Evolutionary conservation across 2,113 vertebrate genomes (phyloP).

Genomic region (Phyllostomus discolor): DNA sequence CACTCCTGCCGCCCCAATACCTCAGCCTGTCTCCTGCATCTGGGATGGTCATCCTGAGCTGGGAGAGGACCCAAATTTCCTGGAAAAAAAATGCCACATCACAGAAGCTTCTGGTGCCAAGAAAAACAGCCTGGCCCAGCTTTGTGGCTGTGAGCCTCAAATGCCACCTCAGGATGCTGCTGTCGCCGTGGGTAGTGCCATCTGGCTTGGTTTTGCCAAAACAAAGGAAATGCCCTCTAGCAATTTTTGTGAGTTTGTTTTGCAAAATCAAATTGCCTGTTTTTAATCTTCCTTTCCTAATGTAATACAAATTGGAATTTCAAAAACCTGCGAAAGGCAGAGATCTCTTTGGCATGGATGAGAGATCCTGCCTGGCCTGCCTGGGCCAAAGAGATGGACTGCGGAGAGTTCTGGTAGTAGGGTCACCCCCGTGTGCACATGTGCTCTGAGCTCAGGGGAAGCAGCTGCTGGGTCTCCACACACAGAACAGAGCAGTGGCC

Average conservation of each 20-base stretch:
- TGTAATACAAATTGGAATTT: slow-evolving; percentile 68
- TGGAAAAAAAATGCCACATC: slow-evolving; percentile 70
- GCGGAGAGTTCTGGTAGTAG: not conserved
- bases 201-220: slow-evolving; percentile 73
- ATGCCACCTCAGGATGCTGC: slow-evolving; percentile 72
- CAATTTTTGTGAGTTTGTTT: not conserved
- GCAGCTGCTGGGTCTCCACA: not conserved
- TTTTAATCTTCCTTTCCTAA: slow-evolving; percentile 35
- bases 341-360: slow-evolving; percentile 15
- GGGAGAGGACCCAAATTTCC: slow-evolving; percentile 72
- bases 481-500: not conserved
- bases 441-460: not conserved
- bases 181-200: slow-evolving; percentile 66
- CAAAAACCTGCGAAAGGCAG: slow-evolving; percentile 50
- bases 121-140: slow-evolving; percentile 68
- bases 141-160: slow-evolving; percentile 56
- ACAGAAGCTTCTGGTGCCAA: slow-evolving; percentile 63
- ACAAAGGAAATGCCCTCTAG: not conserved
- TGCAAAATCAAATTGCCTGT: slow-evolving; percentile 41
- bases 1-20: fast-evolving
- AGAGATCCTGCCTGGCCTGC: not conserved
- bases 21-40: slow-evolving; percentile 21
- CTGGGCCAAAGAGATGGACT: not conserved
- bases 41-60: slow-evolving; percentile 74
- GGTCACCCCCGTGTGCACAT: not conserved